A percentile compares a stretch with the other conserved stretches of the same genome.
Evolutionary conservation across 2,113 vertebrate species (phyloP).

Genomic region (Sceloporus undulatus): DNA sequence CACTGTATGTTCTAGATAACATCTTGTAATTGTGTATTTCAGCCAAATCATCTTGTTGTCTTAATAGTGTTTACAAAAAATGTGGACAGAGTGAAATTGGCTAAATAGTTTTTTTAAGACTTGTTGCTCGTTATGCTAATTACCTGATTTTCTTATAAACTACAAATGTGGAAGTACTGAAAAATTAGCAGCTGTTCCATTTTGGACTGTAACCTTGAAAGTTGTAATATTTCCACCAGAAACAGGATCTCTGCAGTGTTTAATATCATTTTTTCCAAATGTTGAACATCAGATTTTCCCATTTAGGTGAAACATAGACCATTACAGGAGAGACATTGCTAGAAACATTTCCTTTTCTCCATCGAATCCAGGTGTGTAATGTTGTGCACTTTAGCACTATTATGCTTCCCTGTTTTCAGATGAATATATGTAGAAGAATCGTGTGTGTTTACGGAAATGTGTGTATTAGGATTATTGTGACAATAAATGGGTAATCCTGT

Average conservation of each 20-base stretch:
- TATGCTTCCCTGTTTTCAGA: neutral
- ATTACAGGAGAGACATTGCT: neutral
- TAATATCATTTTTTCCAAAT: neutral
- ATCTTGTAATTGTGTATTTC: neutral
- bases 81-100: neutral
- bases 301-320: neutral
- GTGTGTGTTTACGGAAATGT: neutral
- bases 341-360: neutral
- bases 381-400: neutral
- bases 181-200: neutral
- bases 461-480: neutral
- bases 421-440: neutral
- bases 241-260: neutral
- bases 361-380: neutral
- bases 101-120: neutral
- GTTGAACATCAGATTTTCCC: neutral
- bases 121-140: neutral
- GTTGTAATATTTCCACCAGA: neutral
- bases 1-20: neutral
- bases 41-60: neutral
- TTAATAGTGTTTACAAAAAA: neutral
- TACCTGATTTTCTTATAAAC: neutral
- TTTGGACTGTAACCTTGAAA: neutral
- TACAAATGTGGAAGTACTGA: neutral
- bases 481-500: neutral